Evolutionary conservation across 2,888 invertebrate genomes (phyloP).

Genomic region (Cosmia pyralina): DNA sequence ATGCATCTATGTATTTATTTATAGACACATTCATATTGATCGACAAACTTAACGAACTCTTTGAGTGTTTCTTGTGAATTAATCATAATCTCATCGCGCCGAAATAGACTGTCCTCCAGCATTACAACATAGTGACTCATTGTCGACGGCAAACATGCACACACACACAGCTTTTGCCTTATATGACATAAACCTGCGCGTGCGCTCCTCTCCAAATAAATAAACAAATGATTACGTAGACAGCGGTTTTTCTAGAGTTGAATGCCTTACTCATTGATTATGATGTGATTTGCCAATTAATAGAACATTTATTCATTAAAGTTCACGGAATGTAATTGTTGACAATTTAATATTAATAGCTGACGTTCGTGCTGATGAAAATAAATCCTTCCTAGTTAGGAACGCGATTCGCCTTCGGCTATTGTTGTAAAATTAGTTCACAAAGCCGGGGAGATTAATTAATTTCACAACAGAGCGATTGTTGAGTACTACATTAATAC

Average conservation of each 20-base stretch:
- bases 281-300: slow-evolving; percentile 77
- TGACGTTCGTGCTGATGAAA: slow-evolving; percentile 48
- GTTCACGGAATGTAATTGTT: slow-evolving; percentile 75
- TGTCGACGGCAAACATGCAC: slow-evolving; percentile 79
- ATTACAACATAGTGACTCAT: slow-evolving; percentile 87
- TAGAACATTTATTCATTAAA: slow-evolving; percentile 76
- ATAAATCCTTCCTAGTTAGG: slow-evolving; percentile 55
- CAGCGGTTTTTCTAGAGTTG: slow-evolving; percentile 88
- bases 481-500: slow-evolving; percentile 58
- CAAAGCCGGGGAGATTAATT: slow-evolving; percentile 60
- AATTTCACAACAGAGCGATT: slow-evolving; percentile 56
- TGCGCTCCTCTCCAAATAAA: slow-evolving; percentile 79
- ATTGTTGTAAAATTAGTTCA: slow-evolving; percentile 54
- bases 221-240: slow-evolving; percentile 81
- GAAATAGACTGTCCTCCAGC: slow-evolving; percentile 86
- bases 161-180: slow-evolving; percentile 80
- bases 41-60: slow-evolving; percentile 60
- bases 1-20: slow-evolving; percentile 21
- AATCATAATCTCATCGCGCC: slow-evolving; percentile 86
- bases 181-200: slow-evolving; percentile 75
- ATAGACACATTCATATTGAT: slow-evolving; percentile 43
- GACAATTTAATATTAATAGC: slow-evolving; percentile 60
- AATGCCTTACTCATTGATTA: slow-evolving; percentile 78
- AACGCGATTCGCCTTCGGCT: slow-evolving; percentile 46
- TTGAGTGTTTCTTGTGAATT: slow-evolving; percentile 71